These are phyloP conservation scores for Hypanus sabinus DNA, from an alignment of 2,113 vertebrate genomes.

Conservation along the genomic window DNA sequence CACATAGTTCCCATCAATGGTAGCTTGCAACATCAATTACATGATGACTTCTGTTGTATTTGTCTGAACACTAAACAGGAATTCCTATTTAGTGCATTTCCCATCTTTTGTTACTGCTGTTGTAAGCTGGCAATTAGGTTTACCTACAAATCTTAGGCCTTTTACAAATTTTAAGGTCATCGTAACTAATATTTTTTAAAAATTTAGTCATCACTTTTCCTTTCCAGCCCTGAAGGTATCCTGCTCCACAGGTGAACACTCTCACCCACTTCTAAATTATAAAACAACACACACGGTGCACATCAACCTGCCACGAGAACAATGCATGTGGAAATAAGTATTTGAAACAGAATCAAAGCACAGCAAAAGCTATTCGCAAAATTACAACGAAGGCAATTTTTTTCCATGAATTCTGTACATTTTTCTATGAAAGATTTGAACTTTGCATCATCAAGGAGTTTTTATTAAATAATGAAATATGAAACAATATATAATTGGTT, in stretches of 20 bases:
- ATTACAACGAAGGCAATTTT: not conserved
- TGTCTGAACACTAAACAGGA: not conserved
- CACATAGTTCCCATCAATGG: not conserved
- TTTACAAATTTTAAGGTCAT: not conserved
- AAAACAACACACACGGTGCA: not conserved
- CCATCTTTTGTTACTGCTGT: too few relatives aligned
- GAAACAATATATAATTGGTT: not conserved
- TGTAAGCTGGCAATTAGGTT: not conserved
- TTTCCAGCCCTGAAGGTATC: not conserved
- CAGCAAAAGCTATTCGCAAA: not conserved
- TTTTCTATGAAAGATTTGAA: not conserved
- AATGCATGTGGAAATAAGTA: not conserved
- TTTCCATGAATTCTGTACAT: not conserved
- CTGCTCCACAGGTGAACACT: not conserved
- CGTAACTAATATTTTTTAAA: not conserved
- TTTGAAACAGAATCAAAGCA: not conserved
- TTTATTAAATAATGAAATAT: not conserved
- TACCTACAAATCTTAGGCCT: not conserved
- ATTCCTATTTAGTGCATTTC: not conserved
- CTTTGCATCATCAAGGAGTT: not conserved
- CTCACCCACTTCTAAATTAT: not conserved
- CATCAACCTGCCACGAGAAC: not conserved
- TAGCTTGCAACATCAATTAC: not conserved
- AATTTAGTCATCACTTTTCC: not conserved
- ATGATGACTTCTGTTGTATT: not conserved